phyloP scores from a whole-genome alignment of 2,797 vertebrate genomes.

The Cottoperca gobio region DNA sequence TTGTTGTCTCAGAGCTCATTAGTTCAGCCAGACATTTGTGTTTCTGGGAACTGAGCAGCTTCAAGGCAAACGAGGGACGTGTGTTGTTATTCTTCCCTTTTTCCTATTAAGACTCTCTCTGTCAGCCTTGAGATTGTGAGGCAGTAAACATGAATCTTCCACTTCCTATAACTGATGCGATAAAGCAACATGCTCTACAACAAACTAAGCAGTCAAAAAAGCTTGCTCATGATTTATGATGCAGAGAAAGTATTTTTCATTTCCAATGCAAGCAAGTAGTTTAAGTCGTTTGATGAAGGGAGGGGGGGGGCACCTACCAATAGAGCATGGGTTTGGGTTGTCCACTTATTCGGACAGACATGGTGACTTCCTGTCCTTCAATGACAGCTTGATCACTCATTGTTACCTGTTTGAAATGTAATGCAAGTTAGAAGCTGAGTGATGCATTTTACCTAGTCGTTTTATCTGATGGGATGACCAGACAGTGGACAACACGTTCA shows the following conservation, averaged over 20 bases:
- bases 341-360: constrained; percentile 91
- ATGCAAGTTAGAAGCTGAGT: constrained; percentile 44
- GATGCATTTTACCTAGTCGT: constrained; percentile 26
- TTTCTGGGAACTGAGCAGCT: constrained; percentile 8
- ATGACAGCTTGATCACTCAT: constrained; percentile 90
- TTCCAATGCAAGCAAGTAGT: constrained; percentile 11
- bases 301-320: constrained; percentile 86
- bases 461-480: constrained; percentile 36
- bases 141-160: constrained; percentile 31
- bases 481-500: constrained; percentile 11
- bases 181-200: constrained; percentile 31
- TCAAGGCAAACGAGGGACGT: neutral
- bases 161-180: constrained; percentile 21
- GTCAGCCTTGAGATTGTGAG: constrained; percentile 3
- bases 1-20: constrained; percentile 26
- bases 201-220: constrained; percentile 15
- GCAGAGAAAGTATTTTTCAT: neutral
- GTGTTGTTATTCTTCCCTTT: constrained; percentile 16
- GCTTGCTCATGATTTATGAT: neutral
- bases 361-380: constrained; percentile 94
- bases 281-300: constrained; percentile 5
- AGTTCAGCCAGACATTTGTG: constrained; percentile 34
- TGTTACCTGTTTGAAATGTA: constrained; percentile 82
- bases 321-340: constrained; percentile 98
- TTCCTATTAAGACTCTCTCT: constrained; percentile 1